Conservation (phyloP, 2,797 vertebrate species). For the Loriculus beryllinus region DNA sequence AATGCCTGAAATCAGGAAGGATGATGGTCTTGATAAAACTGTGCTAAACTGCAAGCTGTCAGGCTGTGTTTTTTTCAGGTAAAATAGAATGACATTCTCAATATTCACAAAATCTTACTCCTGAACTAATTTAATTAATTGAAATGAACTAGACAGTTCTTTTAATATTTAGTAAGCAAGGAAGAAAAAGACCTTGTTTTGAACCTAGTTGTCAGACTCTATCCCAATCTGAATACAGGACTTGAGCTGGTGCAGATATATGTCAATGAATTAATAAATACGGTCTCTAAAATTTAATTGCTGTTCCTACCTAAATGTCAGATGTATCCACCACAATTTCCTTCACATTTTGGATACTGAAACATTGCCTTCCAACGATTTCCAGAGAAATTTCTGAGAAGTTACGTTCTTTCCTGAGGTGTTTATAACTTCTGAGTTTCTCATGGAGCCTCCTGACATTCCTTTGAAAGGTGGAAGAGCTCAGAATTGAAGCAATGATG, state of each 20-base stretch:
- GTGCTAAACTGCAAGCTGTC: neutral
- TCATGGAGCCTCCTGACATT: rapidly evolving
- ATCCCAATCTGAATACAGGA: neutral
- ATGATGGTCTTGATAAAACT: neutral
- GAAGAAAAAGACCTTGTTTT: neutral
- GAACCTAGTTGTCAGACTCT: neutral
- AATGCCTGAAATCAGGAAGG: neutral
- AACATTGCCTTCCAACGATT: neutral
- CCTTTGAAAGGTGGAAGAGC: neutral
- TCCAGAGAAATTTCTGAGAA: neutral
- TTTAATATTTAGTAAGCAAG: neutral
- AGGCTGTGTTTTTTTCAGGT: neutral
- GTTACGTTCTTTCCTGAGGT: neutral
- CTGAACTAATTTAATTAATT: neutral
- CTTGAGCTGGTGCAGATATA: neutral
- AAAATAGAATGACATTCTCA: rapidly evolving
- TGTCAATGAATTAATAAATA: neutral
- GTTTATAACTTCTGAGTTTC: neutral
- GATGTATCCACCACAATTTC: neutral
- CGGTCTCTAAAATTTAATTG: neutral
- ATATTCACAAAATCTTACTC: neutral
- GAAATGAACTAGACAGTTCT: neutral
- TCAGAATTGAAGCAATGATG: neutral
- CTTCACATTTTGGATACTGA: neutral
- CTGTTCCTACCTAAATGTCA: neutral